Evolutionary conservation across 2,888 invertebrate species (phyloP).

Genomic region (Euzetes globulus): DNA sequence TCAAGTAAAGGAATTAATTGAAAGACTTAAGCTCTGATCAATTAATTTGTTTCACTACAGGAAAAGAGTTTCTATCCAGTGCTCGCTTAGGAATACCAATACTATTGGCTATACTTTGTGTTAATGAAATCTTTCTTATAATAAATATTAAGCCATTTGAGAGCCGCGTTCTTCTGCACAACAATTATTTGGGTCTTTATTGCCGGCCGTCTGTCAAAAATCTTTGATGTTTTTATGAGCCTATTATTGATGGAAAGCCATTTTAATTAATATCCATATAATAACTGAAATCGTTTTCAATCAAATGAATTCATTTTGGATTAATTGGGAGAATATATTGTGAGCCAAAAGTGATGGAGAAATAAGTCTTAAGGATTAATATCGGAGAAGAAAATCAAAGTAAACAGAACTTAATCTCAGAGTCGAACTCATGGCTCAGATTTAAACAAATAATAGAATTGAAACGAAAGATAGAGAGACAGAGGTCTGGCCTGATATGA

Average conservation of each 20-base stretch:
- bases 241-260: too few species aligned
- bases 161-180: not conserved
- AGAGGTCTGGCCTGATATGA: not conserved
- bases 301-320: not conserved
- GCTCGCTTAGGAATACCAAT: not conserved
- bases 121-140: slow-evolving; percentile 1
- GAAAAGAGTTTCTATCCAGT: not conserved
- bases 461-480: not conserved
- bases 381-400: not conserved
- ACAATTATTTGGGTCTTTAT: too few species aligned
- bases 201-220: too few species aligned
- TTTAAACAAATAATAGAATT: not conserved
- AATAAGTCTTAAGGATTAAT: not conserved
- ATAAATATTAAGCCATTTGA: not conserved
- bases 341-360: not conserved
- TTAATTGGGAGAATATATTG: not conserved
- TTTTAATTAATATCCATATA: not conserved
- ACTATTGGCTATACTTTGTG: not conserved
- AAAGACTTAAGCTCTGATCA: not conserved
- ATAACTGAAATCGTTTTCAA: not conserved
- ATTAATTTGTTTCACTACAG: not conserved
- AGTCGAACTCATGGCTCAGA: not conserved
- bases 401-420: slow-evolving; percentile 10
- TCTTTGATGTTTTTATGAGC: too few species aligned
- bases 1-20: slow-evolving; percentile 5